Conservation (phyloP, 2,888 invertebrate species). For the Oscheius sp. region DNA sequence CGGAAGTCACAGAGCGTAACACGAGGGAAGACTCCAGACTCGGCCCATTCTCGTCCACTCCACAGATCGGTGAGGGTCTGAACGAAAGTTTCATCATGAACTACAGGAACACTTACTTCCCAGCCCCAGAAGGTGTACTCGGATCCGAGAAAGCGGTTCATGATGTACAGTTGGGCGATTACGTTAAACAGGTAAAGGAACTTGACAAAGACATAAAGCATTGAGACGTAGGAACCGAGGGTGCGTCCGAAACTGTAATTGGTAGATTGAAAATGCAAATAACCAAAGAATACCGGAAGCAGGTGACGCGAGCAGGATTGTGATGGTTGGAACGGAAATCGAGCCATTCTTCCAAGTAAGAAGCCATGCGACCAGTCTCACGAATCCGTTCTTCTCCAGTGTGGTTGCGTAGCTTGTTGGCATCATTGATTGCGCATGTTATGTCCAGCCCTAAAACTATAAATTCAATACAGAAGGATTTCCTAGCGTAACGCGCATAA, state of each 20-base stretch:
- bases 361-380: slow-evolving; percentile 61
- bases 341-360: slow-evolving; percentile 67
- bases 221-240: slow-evolving; percentile 60
- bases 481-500: slow-evolving; percentile 10
- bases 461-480: background rate
- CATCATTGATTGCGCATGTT: slow-evolving; percentile 63
- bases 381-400: slow-evolving; percentile 50
- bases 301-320: slow-evolving; percentile 43
- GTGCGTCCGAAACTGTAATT: slow-evolving; percentile 44
- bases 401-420: slow-evolving; percentile 55
- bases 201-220: slow-evolving; percentile 69
- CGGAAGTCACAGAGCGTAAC: slow-evolving; percentile 68
- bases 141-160: slow-evolving; percentile 73
- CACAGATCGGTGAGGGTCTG: slow-evolving; percentile 68
- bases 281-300: slow-evolving; percentile 39
- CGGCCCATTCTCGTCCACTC: slow-evolving; percentile 71
- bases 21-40: slow-evolving; percentile 73
- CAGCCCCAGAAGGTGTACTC: slow-evolving; percentile 72
- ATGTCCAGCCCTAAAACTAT: slow-evolving; percentile 61
- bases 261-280: background rate
- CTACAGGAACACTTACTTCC: slow-evolving; percentile 50
- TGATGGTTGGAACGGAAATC: slow-evolving; percentile 53
- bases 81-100: slow-evolving; percentile 7
- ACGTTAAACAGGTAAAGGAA: slow-evolving; percentile 70
- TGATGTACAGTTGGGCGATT: slow-evolving; percentile 70